Percentiles rank a stretch among this genome's conserved stretches.
Evolutionary conservation across 2,888 invertebrate species (phyloP).

Genomic region (Drosophila mimica): DNA sequence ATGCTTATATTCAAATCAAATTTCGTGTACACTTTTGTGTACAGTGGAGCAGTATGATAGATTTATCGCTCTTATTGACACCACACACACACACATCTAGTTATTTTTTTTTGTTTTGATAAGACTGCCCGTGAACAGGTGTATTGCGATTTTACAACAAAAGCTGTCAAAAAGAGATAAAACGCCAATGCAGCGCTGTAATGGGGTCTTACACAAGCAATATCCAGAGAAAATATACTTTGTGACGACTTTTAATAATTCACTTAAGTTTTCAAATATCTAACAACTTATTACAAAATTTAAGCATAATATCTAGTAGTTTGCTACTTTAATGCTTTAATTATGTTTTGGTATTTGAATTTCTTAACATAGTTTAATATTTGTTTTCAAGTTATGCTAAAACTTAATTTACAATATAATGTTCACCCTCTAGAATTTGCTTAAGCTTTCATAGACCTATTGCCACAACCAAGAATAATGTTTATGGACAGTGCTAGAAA

Average conservation of each 20-base stretch:
- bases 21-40: conserved; percentile 56
- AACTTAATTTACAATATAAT: neutral
- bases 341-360: no score
- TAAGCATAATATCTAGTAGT: neutral
- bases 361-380: no score
- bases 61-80: conserved; percentile 47
- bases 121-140: conserved; percentile 53
- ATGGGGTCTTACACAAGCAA: conserved; percentile 21
- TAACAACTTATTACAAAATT: neutral
- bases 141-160: conserved; percentile 48
- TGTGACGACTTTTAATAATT: neutral
- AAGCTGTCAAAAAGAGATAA: conserved; percentile 14
- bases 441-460: no score
- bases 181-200: conserved; percentile 3
- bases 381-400: neutral
- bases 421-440: no score
- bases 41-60: conserved; percentile 50
- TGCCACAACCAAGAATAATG: no score
- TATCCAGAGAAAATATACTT: neutral
- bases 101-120: conserved; percentile 44
- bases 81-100: conserved; percentile 35
- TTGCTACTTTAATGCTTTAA: neutral
- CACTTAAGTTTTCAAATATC: neutral
- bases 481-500: no score
- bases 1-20: conserved; percentile 72